phyloP scores from a whole-genome alignment of 2,797 vertebrate species.

The Sebastes minor region DNA sequence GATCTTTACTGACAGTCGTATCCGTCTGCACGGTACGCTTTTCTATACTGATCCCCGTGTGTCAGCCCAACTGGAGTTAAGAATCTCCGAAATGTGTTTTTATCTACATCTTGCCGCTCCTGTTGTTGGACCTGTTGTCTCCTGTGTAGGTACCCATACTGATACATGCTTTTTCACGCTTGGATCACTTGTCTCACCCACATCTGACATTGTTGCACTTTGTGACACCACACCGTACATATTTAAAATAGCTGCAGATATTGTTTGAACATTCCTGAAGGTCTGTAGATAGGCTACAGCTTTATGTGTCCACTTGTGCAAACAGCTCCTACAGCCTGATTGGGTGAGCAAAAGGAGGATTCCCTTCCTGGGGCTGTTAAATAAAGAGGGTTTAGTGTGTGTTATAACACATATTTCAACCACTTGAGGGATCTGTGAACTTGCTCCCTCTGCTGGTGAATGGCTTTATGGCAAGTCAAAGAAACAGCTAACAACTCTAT shows the following conservation, averaged over 20 bases:
- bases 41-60: background rate
- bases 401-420: background rate
- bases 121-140: background rate
- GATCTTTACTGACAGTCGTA: background rate
- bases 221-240: background rate
- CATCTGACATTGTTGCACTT: background rate
- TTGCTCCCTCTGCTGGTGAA: constrained; percentile 59
- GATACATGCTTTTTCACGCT: background rate
- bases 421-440: background rate
- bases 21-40: background rate
- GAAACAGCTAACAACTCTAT: background rate
- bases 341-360: background rate
- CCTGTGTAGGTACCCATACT: background rate
- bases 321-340: background rate
- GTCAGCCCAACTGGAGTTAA: background rate
- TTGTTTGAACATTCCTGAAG: background rate
- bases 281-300: background rate
- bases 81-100: background rate
- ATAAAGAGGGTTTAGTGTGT: background rate
- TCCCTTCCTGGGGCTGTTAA: background rate
- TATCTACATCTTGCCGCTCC: background rate
- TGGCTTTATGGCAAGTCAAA: background rate
- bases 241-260: constrained; percentile 4
- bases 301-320: background rate
- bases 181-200: background rate